A percentile compares a stretch with the other conserved stretches of the same genome.
phyloP scores from a whole-genome alignment of 2,113 vertebrate species.

The Pheucticus melanocephalus region DNA sequence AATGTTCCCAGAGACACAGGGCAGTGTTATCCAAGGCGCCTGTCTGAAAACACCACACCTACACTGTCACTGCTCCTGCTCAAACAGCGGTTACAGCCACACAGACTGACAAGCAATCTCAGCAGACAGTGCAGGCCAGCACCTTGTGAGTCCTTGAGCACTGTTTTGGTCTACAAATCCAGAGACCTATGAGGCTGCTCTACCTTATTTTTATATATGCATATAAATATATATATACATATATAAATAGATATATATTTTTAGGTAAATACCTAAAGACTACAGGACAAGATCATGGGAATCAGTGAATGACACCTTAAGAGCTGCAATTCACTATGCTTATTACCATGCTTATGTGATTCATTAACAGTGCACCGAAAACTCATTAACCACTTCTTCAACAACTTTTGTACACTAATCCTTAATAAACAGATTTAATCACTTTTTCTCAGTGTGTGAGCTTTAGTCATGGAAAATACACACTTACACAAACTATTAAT shows the following conservation, averaged over 20 bases:
- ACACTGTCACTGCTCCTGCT: not conserved
- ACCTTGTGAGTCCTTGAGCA: rapidly evolving
- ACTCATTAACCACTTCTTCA: not conserved
- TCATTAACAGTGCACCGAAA: not conserved
- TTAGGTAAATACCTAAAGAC: not conserved
- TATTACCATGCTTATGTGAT: not conserved
- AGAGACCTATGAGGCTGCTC: not conserved
- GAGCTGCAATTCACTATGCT: not conserved
- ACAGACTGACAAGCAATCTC: not conserved
- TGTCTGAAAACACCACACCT: not conserved
- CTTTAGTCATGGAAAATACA: not conserved
- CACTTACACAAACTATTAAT: slow-evolving; percentile 49
- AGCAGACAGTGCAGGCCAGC: not conserved
- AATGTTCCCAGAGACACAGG: not conserved
- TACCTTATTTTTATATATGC: not conserved
- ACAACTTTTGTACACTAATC: not conserved
- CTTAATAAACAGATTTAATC: not conserved
- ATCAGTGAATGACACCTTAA: not conserved
- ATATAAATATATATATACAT: not conserved
- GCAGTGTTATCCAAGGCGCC: not conserved
- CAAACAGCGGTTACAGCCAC: not conserved
- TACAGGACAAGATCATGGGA: not conserved
- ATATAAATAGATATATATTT: not conserved
- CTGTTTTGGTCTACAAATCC: not conserved
- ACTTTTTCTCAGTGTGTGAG: not conserved